Base-by-base conservation (phyloP, 30 jellyfish, hydroid and myxozoan genomes). In the Pelagia noctiluca region DNA sequence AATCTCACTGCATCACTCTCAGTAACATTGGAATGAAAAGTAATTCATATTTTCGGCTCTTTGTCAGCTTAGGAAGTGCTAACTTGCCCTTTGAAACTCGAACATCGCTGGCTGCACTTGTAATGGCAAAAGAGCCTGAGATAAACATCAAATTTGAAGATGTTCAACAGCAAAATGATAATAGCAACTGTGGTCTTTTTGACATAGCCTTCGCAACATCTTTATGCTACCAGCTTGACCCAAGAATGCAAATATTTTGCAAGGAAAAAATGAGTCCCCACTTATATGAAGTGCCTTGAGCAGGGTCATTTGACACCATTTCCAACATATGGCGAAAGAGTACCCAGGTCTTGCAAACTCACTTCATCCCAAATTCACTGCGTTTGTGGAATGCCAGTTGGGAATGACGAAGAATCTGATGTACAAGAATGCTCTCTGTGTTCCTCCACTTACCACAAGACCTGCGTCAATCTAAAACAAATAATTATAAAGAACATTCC, bases 131-230 rank as follows among this genome's bases (percentile, higher is more conserved):
- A 62, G 28, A 62, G 75, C 75, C 75, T 16, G 35, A n/a, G 23
- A 38, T 62, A 5, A 19, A 30, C 32, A 21, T 62, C 38, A 62
- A 62, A 19, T n/a, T 22, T 35, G 75, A 62, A 28, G 38, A 62
- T 13, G 75, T 62, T 16, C 75, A 62, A 62, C 75, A 62, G 48
- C 75, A 62, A 8, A 35, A 11, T 19, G 75, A 62, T n/a, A 22
- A 35, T 18, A 19, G 34, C 75, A 62, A 16, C 18, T 62, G 75
- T 62, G 75, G 75, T 38, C 75, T 35, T n/a, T 62, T 62, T 24
- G 75, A 35, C 23, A 62, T 62, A n/a, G 75, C 75, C 2, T 62
- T 62, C 28, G 75, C 75, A 62, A 62, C 75, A 19, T 23, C 1
- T 28, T 21, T 22, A 35, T 22, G 75, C 48, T 62, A n/a, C 28